Base-by-base conservation (phyloP, 37 sponge, comb jelly and placozoan species). In the Aplysina aerophoba region DNA sequence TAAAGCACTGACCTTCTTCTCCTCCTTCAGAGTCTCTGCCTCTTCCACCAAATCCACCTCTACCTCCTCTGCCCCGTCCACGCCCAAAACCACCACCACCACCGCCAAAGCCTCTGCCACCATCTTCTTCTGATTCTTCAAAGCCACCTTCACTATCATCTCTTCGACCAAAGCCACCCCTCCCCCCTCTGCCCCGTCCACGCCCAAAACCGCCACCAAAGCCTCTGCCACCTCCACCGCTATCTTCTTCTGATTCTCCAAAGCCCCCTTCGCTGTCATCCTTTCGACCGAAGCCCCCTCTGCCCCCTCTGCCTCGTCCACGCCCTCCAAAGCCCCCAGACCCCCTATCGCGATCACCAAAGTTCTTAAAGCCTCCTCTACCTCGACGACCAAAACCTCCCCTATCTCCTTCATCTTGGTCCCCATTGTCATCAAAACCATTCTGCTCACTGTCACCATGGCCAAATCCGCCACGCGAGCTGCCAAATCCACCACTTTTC, bases 131-230 rank as follows among this genome's bases (percentile, higher is more conserved):
- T 63, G 69, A 33, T 16, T 36, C 65, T 35, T 72, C 67, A 12
- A 57, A 57, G 25, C 82, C 82, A 24, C 82, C 62, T 0, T 60
- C 71, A 1, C 71, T 69, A 3, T 69, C 71, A 30, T 11, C 71
- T 30, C 71, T 60, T 27, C 57, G 39, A 40, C 53, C 68, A 33
- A 83, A 83, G 15, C 84, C 84, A 35, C 84, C 84, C 25, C 84
- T 67, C 12, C 73, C 85, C 53, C 85, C 74, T 37, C 73, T 58
- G 15, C 85, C 77, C n/a, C 85, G 79, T 5, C 86, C 86, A 15
- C 78, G 38, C 12, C 74, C 38, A 73, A 73, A 73, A 21, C 74
- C 39, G 4, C 74, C 74, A 36, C 74, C 74, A 36, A 73, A 73
- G 36, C 36, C 5, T 54, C 57, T 80, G 2, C 69, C 84, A 66